These are phyloP conservation scores for Numenius phaeopus DNA, from an alignment of 2,797 vertebrate species.

Conservation along the genomic window DNA sequence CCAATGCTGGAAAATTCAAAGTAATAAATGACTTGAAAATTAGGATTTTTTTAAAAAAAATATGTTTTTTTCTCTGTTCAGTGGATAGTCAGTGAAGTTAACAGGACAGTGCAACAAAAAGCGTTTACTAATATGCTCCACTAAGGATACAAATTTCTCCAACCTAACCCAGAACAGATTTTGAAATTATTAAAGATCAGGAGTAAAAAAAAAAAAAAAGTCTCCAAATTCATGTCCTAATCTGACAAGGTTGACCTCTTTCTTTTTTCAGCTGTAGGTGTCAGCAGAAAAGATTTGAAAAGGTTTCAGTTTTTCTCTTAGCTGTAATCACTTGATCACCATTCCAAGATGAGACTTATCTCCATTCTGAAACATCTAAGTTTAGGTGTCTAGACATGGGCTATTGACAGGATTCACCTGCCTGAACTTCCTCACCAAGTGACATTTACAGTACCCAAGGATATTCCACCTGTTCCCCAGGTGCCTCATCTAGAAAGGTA, in stretches of 20 bases:
- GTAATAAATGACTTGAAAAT: conserved; percentile 22
- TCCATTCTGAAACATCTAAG: background rate
- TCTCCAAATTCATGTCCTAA: background rate
- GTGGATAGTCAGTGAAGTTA: background rate
- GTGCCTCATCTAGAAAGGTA: background rate
- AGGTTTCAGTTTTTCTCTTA: background rate
- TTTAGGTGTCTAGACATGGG: background rate
- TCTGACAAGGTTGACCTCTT: background rate
- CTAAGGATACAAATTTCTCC: background rate
- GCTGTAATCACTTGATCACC: background rate
- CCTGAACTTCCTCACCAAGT: background rate
- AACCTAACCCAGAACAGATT: background rate
- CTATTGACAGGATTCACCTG: background rate
- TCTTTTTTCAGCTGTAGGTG: background rate
- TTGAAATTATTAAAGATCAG: background rate
- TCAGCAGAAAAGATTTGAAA: background rate
- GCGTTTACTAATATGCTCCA: background rate
- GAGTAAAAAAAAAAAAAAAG: background rate
- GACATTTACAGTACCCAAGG: background rate
- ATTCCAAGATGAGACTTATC: background rate
- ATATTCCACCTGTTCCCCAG: background rate
- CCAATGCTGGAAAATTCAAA: conserved; percentile 3
- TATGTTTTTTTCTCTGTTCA: background rate
- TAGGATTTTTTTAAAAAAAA: background rate
- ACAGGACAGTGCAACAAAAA: background rate